These are phyloP conservation scores for Urophycis tenuis DNA, from an alignment of 2,797 vertebrate genomes.

Conservation along the genomic window DNA sequence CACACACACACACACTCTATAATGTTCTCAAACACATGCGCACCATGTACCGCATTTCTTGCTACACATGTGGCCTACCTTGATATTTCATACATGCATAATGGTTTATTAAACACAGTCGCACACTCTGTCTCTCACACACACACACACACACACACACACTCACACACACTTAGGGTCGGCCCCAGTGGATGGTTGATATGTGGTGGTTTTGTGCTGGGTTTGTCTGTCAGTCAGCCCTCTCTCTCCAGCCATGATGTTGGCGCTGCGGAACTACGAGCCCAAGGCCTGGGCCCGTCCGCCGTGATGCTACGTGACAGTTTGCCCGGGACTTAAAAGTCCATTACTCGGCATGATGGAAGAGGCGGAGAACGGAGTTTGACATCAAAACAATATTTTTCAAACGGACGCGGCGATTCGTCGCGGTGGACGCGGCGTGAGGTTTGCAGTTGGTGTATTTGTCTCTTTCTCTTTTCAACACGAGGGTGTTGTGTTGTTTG, in stretches of 20 bases:
- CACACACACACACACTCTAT: neutral
- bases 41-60: slow-evolving; percentile 29
- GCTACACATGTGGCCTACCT: slow-evolving; percentile 47
- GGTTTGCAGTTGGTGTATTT: slow-evolving; percentile 49
- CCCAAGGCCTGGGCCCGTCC: slow-evolving; percentile 25
- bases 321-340: slow-evolving; percentile 28
- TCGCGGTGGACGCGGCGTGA: slow-evolving; percentile 16
- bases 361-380: slow-evolving; percentile 8
- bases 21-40: neutral
- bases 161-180: neutral
- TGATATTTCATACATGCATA: slow-evolving; percentile 29
- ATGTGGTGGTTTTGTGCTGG: slow-evolving; percentile 31
- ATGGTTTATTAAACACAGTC: slow-evolving; percentile 6
- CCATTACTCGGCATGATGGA: slow-evolving; percentile 22
- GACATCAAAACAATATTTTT: slow-evolving; percentile 28
- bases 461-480: neutral
- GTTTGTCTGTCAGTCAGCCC: slow-evolving; percentile 40
- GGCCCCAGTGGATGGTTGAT: slow-evolving; percentile 16
- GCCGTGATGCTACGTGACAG: slow-evolving; percentile 22
- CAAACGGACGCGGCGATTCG: neutral
- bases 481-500: slow-evolving; percentile 34
- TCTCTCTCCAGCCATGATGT: slow-evolving; percentile 20
- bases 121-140: slow-evolving; percentile 8
- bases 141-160: neutral
- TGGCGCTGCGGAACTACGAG: slow-evolving; percentile 16